Evolutionary conservation across 2,797 vertebrate species (phyloP), one percentile per base, ranked within the genome.

Genomic region (Orientallactaga sibirica): DNA sequence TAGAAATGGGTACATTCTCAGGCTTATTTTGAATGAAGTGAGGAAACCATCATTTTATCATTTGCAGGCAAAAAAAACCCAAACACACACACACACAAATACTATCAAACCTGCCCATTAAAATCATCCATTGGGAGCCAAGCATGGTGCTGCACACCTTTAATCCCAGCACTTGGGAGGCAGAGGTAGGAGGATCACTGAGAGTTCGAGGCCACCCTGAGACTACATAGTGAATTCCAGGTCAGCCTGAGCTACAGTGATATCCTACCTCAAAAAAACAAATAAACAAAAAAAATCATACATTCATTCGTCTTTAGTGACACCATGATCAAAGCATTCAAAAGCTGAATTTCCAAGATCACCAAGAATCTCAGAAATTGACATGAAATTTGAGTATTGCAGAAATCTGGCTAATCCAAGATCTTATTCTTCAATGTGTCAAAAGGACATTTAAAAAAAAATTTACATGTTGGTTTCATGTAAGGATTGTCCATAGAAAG

Each of bases 1-100:
- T 86, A n/a, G 48, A 58, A 48, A 52, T 11, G n/a, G 8, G 22
- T 52, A 68, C 70, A 41, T 77, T 61, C 70, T 58, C 43, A 87
- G 75, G 70, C 48, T 95, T 91, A 80, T 90, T 93, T 70, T 89
- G 82, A 95, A 78, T 20, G 22, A 76, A n/a, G n/a, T 68, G 25
- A 73, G 64, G 88, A 96, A 55, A 58, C 67, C 61, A 48, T 52
- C 48, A n/a, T 74, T 84, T 88, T 68, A 79, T 91, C 80, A 22
- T 68, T 84, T 89, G n/a, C 22, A 68, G n/a, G 66, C 29, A 75
- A 64, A 90, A 93, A 77, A 86, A 85, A 48, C n/a, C n/a, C n/a
- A 8, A 48, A 48, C 7, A 48, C 8, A 48, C 1, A 48, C 5
- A 48, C 43, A 48, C 7, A 7, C 7, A 48, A 37, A 37, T 37